Evolutionary conservation across 2,888 invertebrate species (phyloP).

Genomic region (Phymatocera aterrima): DNA sequence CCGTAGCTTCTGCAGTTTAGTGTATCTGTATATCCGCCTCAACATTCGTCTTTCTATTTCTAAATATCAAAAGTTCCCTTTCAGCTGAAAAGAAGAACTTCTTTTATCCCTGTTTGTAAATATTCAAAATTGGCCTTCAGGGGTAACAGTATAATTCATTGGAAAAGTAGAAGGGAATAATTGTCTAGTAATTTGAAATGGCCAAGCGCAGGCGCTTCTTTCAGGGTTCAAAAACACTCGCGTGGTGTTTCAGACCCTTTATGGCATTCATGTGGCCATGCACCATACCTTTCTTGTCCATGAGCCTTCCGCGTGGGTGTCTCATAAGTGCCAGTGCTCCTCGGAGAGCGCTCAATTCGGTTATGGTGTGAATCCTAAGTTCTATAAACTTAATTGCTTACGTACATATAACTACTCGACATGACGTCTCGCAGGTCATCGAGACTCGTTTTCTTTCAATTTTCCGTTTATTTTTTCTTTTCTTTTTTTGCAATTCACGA

Average conservation of each 20-base stretch:
- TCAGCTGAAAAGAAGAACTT: neutral
- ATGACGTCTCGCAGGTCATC: neutral
- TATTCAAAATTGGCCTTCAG: neutral
- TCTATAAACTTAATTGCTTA: neutral
- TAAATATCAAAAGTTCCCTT: neutral
- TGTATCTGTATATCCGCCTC: neutral
- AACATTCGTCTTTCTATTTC: neutral
- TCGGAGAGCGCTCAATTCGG: neutral
- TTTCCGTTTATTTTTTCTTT: neutral
- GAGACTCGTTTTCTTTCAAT: too few relatives aligned
- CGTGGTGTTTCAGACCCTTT: neutral
- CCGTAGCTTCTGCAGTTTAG: neutral
- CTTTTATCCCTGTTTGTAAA: neutral
- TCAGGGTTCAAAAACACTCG: neutral
- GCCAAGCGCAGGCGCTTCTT: neutral
- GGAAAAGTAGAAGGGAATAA: neutral
- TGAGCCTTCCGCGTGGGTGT: neutral
- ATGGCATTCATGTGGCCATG: neutral
- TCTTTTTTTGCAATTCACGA: neutral
- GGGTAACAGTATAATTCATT: neutral
- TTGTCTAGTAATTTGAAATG: neutral
- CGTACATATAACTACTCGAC: neutral
- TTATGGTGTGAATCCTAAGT: neutral
- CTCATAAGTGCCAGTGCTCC: neutral
- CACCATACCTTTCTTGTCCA: neutral